Evolutionary conservation across 2,113 vertebrate genomes (phyloP), one percentile per base, ranked within the genome.

Genomic region (Rostratula benghalensis): DNA sequence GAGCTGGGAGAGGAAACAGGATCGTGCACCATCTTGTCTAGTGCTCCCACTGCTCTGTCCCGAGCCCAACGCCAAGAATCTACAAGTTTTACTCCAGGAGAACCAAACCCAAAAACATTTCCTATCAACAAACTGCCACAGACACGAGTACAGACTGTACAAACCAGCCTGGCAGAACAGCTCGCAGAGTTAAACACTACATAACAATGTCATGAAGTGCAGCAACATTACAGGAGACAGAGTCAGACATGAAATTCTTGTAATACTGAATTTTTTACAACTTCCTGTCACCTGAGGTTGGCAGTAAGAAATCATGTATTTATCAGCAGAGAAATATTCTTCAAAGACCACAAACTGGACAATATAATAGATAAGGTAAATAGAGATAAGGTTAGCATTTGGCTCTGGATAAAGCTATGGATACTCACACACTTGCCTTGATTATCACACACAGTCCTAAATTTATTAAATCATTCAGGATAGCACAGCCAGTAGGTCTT

Each of bases 11-110:
- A 94, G 90, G 91, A 96, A 96, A 93, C 61, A 82, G 45, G 70
- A 87, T 94, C 96, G 73, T 83, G 95, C 87, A 94, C 94, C 84
- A 82, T 96, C 93, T 94, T 94, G 94, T 73, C 93, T 57, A 70
- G 81, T 27, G 46, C 83, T 86, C 76, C 4, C 11, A 83, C 71
- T 90, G 33, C 65, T 89, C 77, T 0, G 0, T 76, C 53, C 9
- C 2, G 84, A 86, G 48, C 0, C 0, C 8, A 79, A 65, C 8
- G 92, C 92, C 93, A 95, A 91, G 63, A 84, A 94, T 77, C 45
- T 69, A 0, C 21, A 63, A 89, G 54, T 85, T 84, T 79, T 89
- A 87, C 74, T 73, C 82, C 0, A 12, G 37, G 24, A 93, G 63
- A 94, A 95, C 18, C 64, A 89, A 89, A 77, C 31, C 31, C 43